Base-by-base conservation (phyloP, 2,797 vertebrate species). In the Eidolon dupreanum region DNA sequence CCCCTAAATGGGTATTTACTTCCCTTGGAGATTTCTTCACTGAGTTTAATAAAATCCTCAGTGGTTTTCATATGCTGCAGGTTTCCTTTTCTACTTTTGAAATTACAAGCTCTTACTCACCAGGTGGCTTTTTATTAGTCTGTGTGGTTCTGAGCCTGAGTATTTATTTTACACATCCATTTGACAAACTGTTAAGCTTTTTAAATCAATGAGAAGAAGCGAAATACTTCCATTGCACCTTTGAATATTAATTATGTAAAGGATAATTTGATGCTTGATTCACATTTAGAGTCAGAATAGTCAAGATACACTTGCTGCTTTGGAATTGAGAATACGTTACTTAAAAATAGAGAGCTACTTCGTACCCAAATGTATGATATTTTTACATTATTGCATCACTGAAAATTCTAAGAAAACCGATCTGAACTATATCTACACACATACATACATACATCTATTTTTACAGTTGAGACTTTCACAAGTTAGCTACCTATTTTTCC, bases 71-170 rank as follows among this genome's bases (percentile, higher is more conserved):
- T 84, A 61, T 61, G 4, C 66, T 57, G 6, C n/a, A 90, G 22
- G 4, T 73, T 94, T 66, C 41, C n/a, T 71, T 95, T 77, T 84
- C 36, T 63, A 33, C 63, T 85, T 88, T 91, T 71, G 33, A 94
- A 97, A 97, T 97, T 97, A 97, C 71, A 91, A 97, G 97, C 83
- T 98, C 71, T 94, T 97, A 94, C 93, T 97, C 95, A 95, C 95
- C 93, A 94, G 93, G 59, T 96, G 53, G 94, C 91, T 97, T 98
- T 96, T 98, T 97, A 97, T 97, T 97, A 97, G 93, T 70, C 88
- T 98, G 33, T 97, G 24, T 84, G n/a, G 43, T 70, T 95, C 61
- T 96, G 46, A 95, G n/a, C 22, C 43, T 95, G 77, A 92, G 77
- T 95, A 88, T 97, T 95, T 96, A 88, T 75, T 93, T 97, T 90